Percentiles rank a stretch among this genome's conserved stretches.
Evolutionary conservation across 1,140 invertebrate genomes (phyloP).

Genomic region (Ostrea edulis): DNA sequence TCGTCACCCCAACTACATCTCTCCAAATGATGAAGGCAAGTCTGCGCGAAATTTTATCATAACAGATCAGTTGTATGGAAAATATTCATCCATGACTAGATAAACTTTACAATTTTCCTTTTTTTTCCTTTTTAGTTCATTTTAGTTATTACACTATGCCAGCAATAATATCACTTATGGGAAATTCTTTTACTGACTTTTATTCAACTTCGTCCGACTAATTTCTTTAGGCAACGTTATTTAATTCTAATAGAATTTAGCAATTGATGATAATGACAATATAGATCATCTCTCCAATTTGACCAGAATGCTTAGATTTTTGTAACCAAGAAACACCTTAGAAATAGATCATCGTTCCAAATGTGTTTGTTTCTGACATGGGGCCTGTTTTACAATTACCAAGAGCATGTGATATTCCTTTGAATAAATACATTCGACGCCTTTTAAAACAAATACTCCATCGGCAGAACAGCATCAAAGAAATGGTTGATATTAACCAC

Average conservation of each 20-base stretch:
- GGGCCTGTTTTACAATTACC: conserved; percentile 19
- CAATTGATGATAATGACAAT: not conserved
- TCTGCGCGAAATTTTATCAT: not conserved
- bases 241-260: not conserved
- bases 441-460: conserved; percentile 33
- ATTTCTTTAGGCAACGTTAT: not conserved
- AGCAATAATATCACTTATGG: no score
- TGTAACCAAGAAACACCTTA: conserved; percentile 59
- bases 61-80: not conserved
- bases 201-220: not conserved
- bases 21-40: conserved; percentile 69
- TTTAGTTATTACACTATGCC: no score
- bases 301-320: not conserved
- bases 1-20: conserved; percentile 68
- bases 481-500: conserved; percentile 36
- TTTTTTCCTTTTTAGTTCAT: not conserved
- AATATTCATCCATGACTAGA: not conserved
- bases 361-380: not conserved
- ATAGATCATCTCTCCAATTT: not conserved
- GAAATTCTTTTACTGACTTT: not conserved
- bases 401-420: conserved; percentile 24
- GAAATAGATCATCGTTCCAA: conserved; percentile 5
- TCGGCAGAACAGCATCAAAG: conserved; percentile 26
- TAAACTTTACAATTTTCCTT: not conserved
- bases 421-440: conserved; percentile 38